Evolutionary conservation across 2,888 invertebrate species (phyloP).

Genomic region (Adineta ricciae): DNA sequence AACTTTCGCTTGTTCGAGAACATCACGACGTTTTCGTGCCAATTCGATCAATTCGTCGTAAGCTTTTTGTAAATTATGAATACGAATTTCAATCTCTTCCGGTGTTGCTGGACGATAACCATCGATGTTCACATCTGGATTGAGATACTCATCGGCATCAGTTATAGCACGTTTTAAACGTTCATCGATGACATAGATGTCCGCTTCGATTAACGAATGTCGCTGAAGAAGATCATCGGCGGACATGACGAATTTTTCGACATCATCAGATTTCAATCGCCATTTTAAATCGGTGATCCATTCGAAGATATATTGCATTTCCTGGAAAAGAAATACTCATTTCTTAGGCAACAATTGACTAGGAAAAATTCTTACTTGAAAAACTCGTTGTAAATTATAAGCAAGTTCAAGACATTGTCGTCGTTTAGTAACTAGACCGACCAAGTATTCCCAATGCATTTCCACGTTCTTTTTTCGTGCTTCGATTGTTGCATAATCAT

Average conservation of each 20-base stretch:
- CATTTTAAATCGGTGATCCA: conserved; percentile 49
- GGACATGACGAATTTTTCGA: conserved; percentile 81
- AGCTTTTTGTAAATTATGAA: conserved; percentile 18
- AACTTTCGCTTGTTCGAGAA: conserved; percentile 74
- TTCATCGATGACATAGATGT: conserved; percentile 77
- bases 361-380: conserved; percentile 56
- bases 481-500: conserved; percentile 70
- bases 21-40: conserved; percentile 57
- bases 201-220: conserved; percentile 79
- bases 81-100: conserved; percentile 22
- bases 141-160: conserved; percentile 88
- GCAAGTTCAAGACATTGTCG: conserved; percentile 55
- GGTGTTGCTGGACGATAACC: not conserved
- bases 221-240: conserved; percentile 88
- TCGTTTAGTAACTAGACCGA: conserved; percentile 70
- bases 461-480: conserved; percentile 64
- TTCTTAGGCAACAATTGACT: too few relatives aligned
- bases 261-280: conserved; percentile 70
- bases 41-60: conserved; percentile 30
- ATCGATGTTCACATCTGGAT: conserved; percentile 61
- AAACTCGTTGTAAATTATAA: conserved; percentile 72
- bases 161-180: conserved; percentile 74
- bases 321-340: not conserved
- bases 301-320: conserved; percentile 14
- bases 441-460: conserved; percentile 72